A percentile compares a stretch with the other conserved stretches of the same genome.
phyloP scores from a whole-genome alignment of 1,140 invertebrate genomes.

The Watersipora subatra region DNA sequence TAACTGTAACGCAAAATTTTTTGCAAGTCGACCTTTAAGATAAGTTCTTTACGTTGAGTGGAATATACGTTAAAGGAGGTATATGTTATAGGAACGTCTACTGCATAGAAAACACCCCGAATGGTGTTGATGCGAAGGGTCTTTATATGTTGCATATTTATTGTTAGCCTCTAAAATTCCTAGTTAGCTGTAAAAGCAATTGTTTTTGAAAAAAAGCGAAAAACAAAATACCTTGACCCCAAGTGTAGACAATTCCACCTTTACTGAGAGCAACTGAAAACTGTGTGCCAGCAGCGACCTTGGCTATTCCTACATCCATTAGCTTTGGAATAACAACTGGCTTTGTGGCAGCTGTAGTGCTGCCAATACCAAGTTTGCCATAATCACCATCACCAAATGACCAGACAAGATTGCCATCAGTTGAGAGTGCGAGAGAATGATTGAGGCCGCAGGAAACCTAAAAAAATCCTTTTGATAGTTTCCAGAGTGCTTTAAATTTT shows the following conservation, averaged over 20 bases:
- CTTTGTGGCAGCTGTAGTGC: constrained; percentile 43
- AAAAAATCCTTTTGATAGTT: constrained; percentile 8
- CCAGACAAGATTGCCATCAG: constrained; percentile 50
- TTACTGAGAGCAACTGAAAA: constrained; percentile 52
- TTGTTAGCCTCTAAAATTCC: too few relatives aligned
- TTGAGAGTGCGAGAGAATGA: constrained; percentile 51
- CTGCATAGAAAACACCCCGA: too few relatives aligned
- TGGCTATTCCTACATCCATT: constrained; percentile 46
- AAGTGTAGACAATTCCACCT: constrained; percentile 49
- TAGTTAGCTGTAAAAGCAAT: too few relatives aligned
- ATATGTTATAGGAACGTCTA: too few relatives aligned
- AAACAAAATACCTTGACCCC: constrained; percentile 43
- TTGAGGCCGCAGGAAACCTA: constrained; percentile 51
- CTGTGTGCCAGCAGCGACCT: constrained; percentile 51
- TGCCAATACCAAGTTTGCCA: constrained; percentile 52
- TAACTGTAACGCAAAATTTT: too few relatives aligned
- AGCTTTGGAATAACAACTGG: constrained; percentile 46
- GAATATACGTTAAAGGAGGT: too few relatives aligned
- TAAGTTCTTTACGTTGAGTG: too few relatives aligned
- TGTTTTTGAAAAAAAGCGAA: too few relatives aligned
- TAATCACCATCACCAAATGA: constrained; percentile 56
- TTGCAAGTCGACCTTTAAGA: too few relatives aligned
- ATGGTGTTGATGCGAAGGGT: too few relatives aligned
- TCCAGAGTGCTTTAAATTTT: too few relatives aligned
- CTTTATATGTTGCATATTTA: too few relatives aligned